Evolutionary conservation across 2,888 invertebrate genomes (phyloP).

Genomic region (Fabriciana adippe): DNA sequence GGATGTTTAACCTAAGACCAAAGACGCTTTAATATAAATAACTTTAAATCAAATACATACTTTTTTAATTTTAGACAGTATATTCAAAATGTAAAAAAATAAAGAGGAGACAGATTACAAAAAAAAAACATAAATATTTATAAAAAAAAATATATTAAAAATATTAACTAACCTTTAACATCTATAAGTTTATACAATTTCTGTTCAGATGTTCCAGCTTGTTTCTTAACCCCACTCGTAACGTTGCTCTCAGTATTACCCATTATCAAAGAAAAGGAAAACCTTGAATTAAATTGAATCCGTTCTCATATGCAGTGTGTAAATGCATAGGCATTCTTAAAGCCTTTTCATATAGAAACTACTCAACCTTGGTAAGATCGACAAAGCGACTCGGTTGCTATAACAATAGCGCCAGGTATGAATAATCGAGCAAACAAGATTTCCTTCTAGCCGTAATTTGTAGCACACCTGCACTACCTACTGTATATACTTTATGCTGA

Average conservation of each 20-base stretch:
- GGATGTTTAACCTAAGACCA: too few relatives aligned
- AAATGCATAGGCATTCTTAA: slow-evolving; percentile 10
- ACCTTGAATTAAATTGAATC: slow-evolving; percentile 2
- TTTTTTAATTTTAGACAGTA: too few relatives aligned
- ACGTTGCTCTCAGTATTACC: slow-evolving; percentile 95
- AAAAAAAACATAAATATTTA: too few relatives aligned
- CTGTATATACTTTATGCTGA: slow-evolving; percentile 3
- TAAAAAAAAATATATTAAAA: neutral
- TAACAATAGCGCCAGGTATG: slow-evolving; percentile 34
- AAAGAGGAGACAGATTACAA: too few relatives aligned
- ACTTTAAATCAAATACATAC: too few relatives aligned
- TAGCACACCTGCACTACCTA: slow-evolving; percentile 7
- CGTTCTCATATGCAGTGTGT: slow-evolving; percentile 4
- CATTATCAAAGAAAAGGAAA: slow-evolving; percentile 66
- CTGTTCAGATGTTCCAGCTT: slow-evolving; percentile 92
- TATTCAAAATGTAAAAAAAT: too few relatives aligned
- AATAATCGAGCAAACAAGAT: slow-evolving; percentile 26
- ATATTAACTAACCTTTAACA: slow-evolving; percentile 88
- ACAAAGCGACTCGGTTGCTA: slow-evolving; percentile 46
- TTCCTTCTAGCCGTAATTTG: slow-evolving; percentile 14
- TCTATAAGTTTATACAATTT: slow-evolving; percentile 94
- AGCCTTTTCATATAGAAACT: slow-evolving; percentile 6
- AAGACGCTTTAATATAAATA: too few relatives aligned
- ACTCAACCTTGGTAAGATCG: slow-evolving; percentile 38
- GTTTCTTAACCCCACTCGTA: slow-evolving; percentile 96